Percentiles rank a stretch among this genome's conserved stretches.
Conservation (phyloP, 2,888 invertebrate genomes). For the Lasioglossum morio region DNA sequence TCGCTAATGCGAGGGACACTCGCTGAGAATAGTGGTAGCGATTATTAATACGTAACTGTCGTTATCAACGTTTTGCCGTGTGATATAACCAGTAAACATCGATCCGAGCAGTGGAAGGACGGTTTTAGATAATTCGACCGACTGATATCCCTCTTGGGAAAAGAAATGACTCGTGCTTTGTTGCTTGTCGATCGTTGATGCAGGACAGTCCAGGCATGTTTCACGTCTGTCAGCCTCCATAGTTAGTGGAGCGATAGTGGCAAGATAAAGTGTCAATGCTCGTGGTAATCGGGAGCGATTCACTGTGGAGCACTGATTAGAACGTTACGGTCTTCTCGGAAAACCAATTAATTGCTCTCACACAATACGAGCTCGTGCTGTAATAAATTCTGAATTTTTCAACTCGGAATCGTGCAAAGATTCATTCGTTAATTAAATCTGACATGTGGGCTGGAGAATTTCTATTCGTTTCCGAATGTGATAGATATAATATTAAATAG, state of each 20-base stretch:
- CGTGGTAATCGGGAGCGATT: constrained; percentile 9
- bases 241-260: constrained; percentile 19
- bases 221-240: background rate
- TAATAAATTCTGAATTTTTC: background rate
- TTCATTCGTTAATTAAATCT: background rate
- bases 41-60: constrained; percentile 51
- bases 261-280: constrained; percentile 42
- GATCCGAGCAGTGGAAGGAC: constrained; percentile 32
- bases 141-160: background rate
- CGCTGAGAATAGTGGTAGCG: constrained; percentile 31
- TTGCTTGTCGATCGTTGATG: background rate
- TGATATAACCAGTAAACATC: constrained; percentile 55
- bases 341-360: background rate
- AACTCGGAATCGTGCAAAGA: background rate
- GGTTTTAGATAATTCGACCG: constrained; percentile 38
- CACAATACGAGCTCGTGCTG: background rate
- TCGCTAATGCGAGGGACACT: background rate
- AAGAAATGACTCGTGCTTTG: constrained; percentile 8
- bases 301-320: constrained; percentile 1
- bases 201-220: background rate
- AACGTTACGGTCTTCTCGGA: background rate
- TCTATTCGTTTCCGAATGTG: too few species aligned
- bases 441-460: too few species aligned
- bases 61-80: constrained; percentile 32
- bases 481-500: too few species aligned